Evolutionary conservation across 2,888 invertebrate species (phyloP), one percentile per base, ranked within the genome.

Genomic region (Drosophila tripunctata): DNA sequence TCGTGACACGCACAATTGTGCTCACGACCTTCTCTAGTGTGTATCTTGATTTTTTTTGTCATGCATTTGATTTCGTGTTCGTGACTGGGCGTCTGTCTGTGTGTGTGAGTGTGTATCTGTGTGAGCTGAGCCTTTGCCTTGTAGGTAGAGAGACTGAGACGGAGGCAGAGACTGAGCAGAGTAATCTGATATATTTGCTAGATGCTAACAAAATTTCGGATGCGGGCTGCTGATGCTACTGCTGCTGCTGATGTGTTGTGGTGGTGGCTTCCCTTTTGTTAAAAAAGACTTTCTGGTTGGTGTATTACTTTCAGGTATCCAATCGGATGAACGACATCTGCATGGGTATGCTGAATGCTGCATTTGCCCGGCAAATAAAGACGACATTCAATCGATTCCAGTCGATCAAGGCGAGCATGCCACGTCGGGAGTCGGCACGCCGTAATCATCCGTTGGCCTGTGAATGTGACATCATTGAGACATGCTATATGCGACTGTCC

Each of bases 391-490:
- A 94, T 89, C 93, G 96, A 87, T 97, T 97, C 91, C 96, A 97
- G 91, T 93, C 94, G 44, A 96, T 98, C 71, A 98, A 98, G 92
- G 94, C 96, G 24, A 96, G 96, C 92, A 96, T 98, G 96, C 98
- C 98, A 3, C 93, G 98, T 43, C 87, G 91, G 65, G 98, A 98
- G 90, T 97, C 97, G 1, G 97, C 97, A 4, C 93, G 98, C 38
- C 94, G 98, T 27, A 97, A 95, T 90, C 98, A 98, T 91, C 96
- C 96, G 0, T 92, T 98, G 79, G 97, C 97, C 19, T 96, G 97
- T 89, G 97, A 98, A 92, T 96, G 96, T 33, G 98, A 98, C 91
- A 97, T 98, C 43, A 95, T 98, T 88, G 97, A 98, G 92, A 98
- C 98, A 0, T 93, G 98, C 75, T 97, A 98, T 89, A 98, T 98